These are phyloP conservation scores for Lepidocyrtoides sp. DNA, from an alignment of 2,888 invertebrate species.

Conservation along the genomic window DNA sequence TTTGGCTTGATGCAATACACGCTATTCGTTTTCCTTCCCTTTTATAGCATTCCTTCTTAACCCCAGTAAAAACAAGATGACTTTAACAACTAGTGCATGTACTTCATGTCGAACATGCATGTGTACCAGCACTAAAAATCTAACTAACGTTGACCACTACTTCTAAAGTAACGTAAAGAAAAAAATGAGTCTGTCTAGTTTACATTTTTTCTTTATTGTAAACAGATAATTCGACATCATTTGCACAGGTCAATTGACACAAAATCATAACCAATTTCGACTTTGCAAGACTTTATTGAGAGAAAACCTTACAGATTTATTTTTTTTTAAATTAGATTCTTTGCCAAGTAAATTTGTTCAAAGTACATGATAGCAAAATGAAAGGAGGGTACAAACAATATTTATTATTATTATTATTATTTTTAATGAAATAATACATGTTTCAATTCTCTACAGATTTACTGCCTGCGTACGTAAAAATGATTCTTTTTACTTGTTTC, in stretches of 20 bases:
- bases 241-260: constrained; percentile 28
- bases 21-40: constrained; percentile 51
- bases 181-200: not conserved
- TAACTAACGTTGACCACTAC: not conserved
- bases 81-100: constrained; percentile 8
- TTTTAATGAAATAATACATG: not conserved
- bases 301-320: no score
- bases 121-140: not conserved
- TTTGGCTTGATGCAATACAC: constrained; percentile 33
- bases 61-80: not conserved
- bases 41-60: constrained; percentile 66
- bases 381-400: not conserved
- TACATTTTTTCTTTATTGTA: not conserved
- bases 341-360: no score
- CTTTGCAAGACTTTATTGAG: no score
- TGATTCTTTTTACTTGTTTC: not conserved
- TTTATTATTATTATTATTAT: not conserved
- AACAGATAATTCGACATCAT: constrained; percentile 1
- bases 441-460: not conserved
- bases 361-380: no score
- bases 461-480: not conserved
- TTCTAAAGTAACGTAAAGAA: not conserved
- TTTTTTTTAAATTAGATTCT: no score
- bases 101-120: not conserved
- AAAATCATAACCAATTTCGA: not conserved